Conservation (phyloP, 2,797 vertebrate species). For the Muscicapa striata region DNA sequence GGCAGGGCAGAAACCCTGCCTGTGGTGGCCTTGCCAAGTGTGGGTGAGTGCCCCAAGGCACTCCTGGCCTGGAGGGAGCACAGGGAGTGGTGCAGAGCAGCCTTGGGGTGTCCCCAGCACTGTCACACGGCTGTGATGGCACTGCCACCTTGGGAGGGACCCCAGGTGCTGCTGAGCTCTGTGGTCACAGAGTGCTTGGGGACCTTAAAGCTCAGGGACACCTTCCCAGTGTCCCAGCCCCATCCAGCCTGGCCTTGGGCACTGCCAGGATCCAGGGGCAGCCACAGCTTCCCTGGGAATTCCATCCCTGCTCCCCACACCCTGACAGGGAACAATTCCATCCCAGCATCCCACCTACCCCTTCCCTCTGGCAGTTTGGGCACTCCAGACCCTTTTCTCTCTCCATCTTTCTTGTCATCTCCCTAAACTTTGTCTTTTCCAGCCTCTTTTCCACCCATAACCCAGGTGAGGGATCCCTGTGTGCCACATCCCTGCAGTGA, state of each 20-base stretch:
- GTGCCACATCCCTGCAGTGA: neutral
- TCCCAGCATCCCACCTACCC: neutral
- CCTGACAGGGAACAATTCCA: neutral
- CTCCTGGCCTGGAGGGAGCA: neutral
- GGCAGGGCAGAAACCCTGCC: neutral
- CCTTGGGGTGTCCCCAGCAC: neutral
- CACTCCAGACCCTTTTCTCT: neutral
- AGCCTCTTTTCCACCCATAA: neutral
- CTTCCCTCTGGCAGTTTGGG: neutral
- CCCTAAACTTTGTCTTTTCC: neutral
- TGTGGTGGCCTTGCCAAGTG: neutral
- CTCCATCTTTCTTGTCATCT: neutral
- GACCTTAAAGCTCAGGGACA: neutral
- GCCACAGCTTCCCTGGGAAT: neutral
- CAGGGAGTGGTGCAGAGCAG: neutral
- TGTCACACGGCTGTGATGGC: neutral
- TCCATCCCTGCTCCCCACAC: neutral
- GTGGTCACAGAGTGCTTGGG: neutral
- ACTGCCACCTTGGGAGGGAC: fast-evolving
- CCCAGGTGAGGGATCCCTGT: neutral
- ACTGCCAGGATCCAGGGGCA: neutral
- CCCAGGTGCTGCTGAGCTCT: neutral
- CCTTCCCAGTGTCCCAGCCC: fast-evolving
- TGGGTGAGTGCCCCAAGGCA: neutral
- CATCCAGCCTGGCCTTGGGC: neutral